Evolutionary conservation across 2,113 vertebrate genomes (phyloP).

Genomic region (Sigmodon hispidus): DNA sequence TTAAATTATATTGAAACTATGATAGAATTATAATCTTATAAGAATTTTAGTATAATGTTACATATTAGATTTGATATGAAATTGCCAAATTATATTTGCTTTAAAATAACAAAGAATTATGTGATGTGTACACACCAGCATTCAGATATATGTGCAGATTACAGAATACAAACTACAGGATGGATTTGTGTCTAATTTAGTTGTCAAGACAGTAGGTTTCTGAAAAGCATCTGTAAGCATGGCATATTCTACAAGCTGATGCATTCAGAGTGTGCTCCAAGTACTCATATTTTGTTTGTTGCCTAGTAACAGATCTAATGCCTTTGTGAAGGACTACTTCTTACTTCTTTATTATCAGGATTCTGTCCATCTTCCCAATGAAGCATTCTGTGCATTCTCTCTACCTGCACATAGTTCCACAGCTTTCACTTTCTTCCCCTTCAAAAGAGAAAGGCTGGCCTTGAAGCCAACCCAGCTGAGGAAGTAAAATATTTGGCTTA

Average conservation of each 20-base stretch:
- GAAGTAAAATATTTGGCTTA: not conserved
- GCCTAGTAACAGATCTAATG: slow-evolving; percentile 53
- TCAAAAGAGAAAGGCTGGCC: not conserved
- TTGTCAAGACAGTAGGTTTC: not conserved
- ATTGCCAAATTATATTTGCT: not conserved
- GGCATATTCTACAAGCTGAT: not conserved
- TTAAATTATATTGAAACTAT: slow-evolving; percentile 17
- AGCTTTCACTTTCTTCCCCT: not conserved
- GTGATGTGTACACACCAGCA: not conserved
- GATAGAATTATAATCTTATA: not conserved
- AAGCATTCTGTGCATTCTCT: not conserved
- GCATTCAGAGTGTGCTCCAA: not conserved
- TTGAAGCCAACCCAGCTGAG: not conserved
- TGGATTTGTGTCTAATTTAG: not conserved
- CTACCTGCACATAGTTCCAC: not conserved
- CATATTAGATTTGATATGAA: not conserved
- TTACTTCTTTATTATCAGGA: not conserved
- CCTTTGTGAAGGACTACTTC: not conserved
- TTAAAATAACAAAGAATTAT: not conserved
- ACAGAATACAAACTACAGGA: not conserved
- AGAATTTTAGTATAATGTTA: not conserved
- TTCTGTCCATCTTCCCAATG: not conserved
- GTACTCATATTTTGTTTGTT: slow-evolving; percentile 57
- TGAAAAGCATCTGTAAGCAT: slow-evolving; percentile 41
- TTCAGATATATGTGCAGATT: not conserved